Percentiles rank a stretch among this genome's conserved stretches.
Conservation (phyloP, 1,140 invertebrate species). For the Habropoda laboriosa region DNA sequence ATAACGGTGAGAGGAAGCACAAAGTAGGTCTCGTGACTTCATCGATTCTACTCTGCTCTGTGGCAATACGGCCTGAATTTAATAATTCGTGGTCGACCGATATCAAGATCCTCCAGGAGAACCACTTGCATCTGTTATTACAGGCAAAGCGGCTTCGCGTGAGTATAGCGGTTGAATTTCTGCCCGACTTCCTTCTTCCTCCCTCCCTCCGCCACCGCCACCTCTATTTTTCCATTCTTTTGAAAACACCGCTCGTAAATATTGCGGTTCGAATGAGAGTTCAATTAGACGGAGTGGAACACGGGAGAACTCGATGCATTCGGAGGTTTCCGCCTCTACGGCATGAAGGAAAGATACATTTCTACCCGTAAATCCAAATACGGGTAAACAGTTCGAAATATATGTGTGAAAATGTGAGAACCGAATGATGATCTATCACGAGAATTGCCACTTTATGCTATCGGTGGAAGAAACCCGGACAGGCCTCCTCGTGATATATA, state of each 20-base stretch:
- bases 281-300: conserved; percentile 51
- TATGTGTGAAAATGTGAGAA: conserved; percentile 25
- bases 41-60: background rate
- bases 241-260: conserved; percentile 46
- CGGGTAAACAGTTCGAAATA: conserved; percentile 55
- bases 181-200: background rate
- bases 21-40: conserved; percentile 31
- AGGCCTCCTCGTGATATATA: conserved; percentile 37
- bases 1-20: conserved; percentile 27
- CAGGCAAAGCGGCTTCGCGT: background rate
- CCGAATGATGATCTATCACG: conserved; percentile 63
- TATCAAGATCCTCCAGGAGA: conserved; percentile 2
- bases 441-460: conserved; percentile 68
- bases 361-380: conserved; percentile 42
- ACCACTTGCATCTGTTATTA: conserved; percentile 27
- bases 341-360: conserved; percentile 46
- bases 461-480: conserved; percentile 51
- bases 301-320: background rate
- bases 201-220: too few species aligned
- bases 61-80: conserved; percentile 41
- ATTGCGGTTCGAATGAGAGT: conserved; percentile 37
- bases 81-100: conserved; percentile 29
- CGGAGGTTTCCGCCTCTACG: background rate
- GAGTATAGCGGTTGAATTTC: background rate
- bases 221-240: too few species aligned